Conservation (phyloP, 2,113 vertebrate genomes). For the Edolisoma coerulescens region DNA sequence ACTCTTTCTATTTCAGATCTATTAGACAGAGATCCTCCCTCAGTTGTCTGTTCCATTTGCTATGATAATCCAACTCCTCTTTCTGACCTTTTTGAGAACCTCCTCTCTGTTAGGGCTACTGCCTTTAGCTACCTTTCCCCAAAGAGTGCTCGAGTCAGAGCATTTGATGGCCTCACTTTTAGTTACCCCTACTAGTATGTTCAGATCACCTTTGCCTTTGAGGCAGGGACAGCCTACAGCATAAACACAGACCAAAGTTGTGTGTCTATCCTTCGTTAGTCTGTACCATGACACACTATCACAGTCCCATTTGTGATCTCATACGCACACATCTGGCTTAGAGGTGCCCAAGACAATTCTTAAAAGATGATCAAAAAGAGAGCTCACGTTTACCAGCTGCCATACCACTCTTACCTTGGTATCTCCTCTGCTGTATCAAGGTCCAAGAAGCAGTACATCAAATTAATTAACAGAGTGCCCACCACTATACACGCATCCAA, state of each 20-base stretch:
- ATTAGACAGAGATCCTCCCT: neutral
- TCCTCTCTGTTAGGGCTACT: neutral
- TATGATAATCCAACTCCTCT: neutral
- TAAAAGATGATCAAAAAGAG: neutral
- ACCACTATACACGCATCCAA: slow-evolving; percentile 81
- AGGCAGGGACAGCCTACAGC: neutral
- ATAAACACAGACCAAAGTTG: neutral
- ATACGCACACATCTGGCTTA: neutral
- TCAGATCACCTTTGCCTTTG: neutral
- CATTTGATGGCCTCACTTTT: neutral
- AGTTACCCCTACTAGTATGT: neutral
- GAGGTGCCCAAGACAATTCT: neutral
- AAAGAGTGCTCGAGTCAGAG: neutral
- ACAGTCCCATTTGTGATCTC: neutral
- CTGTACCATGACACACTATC: neutral
- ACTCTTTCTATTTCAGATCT: neutral
- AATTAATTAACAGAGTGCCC: slow-evolving; percentile 78
- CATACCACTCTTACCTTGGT: slow-evolving; percentile 78
- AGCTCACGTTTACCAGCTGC: neutral
- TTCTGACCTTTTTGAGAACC: neutral
- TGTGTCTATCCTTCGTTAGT: neutral
- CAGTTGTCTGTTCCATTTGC: neutral
- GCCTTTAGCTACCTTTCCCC: neutral
- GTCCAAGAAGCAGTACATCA: slow-evolving; percentile 76
- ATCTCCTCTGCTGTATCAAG: slow-evolving; percentile 68